Conservation (phyloP, 1,140 invertebrate genomes). For the Steinernema khuongi region DNA sequence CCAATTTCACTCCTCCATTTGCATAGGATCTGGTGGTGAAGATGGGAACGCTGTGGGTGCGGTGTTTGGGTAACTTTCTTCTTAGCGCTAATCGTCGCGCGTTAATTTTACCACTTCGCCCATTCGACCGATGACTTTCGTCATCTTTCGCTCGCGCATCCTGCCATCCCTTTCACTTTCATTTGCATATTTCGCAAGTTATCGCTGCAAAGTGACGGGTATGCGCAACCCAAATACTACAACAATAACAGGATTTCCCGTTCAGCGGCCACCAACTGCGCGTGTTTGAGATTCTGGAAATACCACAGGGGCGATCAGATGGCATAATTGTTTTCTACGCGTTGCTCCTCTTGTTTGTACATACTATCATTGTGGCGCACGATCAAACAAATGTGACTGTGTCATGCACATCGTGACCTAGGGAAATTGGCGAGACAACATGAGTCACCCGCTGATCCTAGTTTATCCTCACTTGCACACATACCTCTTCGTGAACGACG, state of each 20-base stretch:
- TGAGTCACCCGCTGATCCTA: neutral
- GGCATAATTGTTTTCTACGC: neutral
- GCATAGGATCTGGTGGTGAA: no score
- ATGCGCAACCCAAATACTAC: constrained; percentile 5
- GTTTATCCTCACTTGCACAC: neutral
- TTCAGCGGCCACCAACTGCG: neutral
- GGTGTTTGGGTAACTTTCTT: neutral
- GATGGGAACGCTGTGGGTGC: no score
- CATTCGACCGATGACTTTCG: neutral
- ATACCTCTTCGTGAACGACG: constrained; percentile 12
- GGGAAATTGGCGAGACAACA: neutral
- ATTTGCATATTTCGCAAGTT: constrained; percentile 8
- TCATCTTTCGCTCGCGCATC: neutral
- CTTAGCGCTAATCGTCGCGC: neutral
- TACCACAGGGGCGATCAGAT: neutral
- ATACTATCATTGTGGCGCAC: neutral
- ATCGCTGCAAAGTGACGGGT: neutral
- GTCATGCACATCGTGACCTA: neutral
- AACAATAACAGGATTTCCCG: neutral
- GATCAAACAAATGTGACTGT: neutral
- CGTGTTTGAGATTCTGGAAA: neutral
- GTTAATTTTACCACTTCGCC: neutral
- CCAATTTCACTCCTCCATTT: no score
- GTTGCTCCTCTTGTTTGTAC: neutral
- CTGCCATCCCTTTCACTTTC: neutral